A percentile compares a stretch with the other conserved stretches of the same genome.
phyloP scores from a whole-genome alignment of 1,140 invertebrate species.

The Artemia franciscana region DNA sequence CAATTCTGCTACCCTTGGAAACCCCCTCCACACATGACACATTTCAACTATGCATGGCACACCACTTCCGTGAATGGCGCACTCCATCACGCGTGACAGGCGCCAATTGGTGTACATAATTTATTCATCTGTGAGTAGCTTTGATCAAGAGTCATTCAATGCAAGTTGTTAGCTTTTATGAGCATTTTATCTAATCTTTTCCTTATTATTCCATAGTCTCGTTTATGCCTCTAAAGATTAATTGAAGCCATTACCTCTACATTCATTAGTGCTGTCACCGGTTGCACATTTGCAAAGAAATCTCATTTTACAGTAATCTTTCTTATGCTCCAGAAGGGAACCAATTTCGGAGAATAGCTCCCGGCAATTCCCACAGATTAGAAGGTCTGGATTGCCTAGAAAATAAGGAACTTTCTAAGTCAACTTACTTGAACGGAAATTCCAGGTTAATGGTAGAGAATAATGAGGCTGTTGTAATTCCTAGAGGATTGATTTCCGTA shows the following conservation, averaged over 20 bases:
- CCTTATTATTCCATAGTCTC: background rate
- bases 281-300: background rate
- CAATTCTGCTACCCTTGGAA: no score
- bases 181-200: background rate
- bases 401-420: background rate
- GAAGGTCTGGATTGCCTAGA: constrained; percentile 30
- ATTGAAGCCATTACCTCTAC: background rate
- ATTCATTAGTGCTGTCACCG: background rate
- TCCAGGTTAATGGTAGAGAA: no score
- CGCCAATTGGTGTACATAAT: background rate
- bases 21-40: no score
- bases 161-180: background rate
- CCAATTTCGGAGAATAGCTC: constrained; percentile 56
- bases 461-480: no score
- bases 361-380: constrained; percentile 68
- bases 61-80: no score
- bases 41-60: no score
- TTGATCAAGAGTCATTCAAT: background rate
- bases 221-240: background rate
- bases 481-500: no score
- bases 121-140: background rate
- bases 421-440: no score
- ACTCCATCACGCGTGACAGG: no score
- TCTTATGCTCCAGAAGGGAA: constrained; percentile 58
- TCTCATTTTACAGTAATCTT: background rate